Percentiles rank a stretch among this genome's conserved stretches.
phyloP scores from a whole-genome alignment of 2,797 vertebrate genomes.

The Neomorphus geoffroyi region DNA sequence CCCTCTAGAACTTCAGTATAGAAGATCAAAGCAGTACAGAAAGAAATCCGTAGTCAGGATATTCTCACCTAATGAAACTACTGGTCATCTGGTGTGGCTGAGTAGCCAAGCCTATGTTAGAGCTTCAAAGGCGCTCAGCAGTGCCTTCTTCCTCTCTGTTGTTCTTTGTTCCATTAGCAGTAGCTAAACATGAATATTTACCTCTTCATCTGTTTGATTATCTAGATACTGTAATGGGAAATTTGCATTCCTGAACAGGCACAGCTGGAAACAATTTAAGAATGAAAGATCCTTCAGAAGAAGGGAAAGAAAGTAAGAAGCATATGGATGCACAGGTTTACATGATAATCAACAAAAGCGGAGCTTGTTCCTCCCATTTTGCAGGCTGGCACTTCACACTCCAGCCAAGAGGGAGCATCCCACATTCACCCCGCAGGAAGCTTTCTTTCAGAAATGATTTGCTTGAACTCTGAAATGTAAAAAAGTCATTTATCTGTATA shows the following conservation, averaged over 20 bases:
- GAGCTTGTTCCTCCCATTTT: slow-evolving; percentile 55
- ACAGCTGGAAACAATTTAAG: slow-evolving; percentile 56
- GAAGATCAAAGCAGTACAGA: not conserved
- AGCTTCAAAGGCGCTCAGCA: not conserved
- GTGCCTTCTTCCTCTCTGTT: not conserved
- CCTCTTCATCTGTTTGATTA: slow-evolving; percentile 18
- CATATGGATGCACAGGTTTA: slow-evolving; percentile 63
- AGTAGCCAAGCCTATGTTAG: not conserved
- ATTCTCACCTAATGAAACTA: not conserved
- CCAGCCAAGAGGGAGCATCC: slow-evolving; percentile 1
- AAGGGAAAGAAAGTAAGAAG: slow-evolving; percentile 37
- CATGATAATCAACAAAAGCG: slow-evolving; percentile 69
- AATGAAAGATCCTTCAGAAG: not conserved
- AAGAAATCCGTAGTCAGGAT: not conserved
- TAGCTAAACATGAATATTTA: slow-evolving; percentile 32
- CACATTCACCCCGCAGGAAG: slow-evolving; percentile 52
- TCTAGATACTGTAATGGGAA: slow-evolving; percentile 57
- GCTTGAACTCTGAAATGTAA: slow-evolving; percentile 8
- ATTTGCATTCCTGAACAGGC: slow-evolving; percentile 43
- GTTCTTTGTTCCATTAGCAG: not conserved
- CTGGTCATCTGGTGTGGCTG: not conserved
- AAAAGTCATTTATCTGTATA: not conserved
- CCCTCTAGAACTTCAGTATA: not conserved
- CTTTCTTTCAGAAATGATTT: slow-evolving; percentile 35
- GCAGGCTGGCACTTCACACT: slow-evolving; percentile 24